Conservation (phyloP, 2,797 vertebrate genomes). For the Pantherophis alleghaniensis region DNA sequence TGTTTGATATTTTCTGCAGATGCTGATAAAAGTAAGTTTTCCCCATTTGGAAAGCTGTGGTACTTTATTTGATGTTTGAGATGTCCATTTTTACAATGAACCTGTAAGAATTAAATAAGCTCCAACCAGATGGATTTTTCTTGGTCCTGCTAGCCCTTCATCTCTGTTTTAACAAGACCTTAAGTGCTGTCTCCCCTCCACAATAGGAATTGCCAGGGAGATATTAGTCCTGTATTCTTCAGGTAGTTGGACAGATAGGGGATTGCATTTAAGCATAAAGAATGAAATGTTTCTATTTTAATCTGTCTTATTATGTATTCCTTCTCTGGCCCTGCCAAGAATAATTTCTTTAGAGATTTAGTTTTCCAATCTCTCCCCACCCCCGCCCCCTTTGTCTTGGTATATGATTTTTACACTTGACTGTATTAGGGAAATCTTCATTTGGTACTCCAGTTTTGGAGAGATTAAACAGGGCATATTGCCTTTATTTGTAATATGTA, state of each 20-base stretch:
- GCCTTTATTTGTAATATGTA: conserved; percentile 55
- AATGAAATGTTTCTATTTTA: not conserved
- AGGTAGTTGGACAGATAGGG: not conserved
- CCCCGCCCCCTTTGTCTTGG: not conserved
- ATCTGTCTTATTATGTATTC: not conserved
- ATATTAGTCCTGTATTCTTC: not conserved
- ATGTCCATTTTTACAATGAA: not conserved
- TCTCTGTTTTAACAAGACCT: not conserved
- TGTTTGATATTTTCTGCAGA: not conserved
- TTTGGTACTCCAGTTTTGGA: conserved; percentile 51
- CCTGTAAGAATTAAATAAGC: not conserved
- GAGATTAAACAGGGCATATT: conserved; percentile 51
- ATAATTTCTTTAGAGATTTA: not conserved
- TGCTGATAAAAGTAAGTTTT: not conserved
- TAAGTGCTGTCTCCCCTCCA: not conserved
- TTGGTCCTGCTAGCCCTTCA: not conserved
- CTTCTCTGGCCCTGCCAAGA: not conserved
- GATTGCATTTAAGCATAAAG: not conserved
- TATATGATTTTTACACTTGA: conserved; percentile 21
- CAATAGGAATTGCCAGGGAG: not conserved
- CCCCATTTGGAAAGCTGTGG: not conserved
- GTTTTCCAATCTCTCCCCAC: not conserved
- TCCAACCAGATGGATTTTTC: not conserved
- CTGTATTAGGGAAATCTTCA: not conserved
- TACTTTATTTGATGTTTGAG: not conserved